Base-by-base conservation (phyloP, 1,140 invertebrate genomes). In the Reticulitermes speratus region DNA sequence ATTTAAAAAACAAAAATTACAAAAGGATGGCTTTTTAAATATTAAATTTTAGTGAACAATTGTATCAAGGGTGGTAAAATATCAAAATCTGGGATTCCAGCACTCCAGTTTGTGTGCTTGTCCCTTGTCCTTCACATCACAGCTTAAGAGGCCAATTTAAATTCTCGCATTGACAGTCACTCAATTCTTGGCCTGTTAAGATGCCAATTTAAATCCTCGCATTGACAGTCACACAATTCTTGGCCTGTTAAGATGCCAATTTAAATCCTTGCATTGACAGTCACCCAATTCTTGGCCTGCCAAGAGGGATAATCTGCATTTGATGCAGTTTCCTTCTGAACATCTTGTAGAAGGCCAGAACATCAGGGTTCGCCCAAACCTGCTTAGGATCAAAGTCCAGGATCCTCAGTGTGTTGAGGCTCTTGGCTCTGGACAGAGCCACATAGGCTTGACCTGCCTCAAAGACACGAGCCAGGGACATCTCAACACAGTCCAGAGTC, bases 401-500 rank as follows among this genome's bases (percentile, higher is more conserved):
- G 83, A 99, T 95, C 88, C 97, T 92, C 52, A 99, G 92, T 25
- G 96, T 95, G 86, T 97, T 92, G 82, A 99, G 92, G 90, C 95
- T 97, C 89, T 97, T 95, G 44, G 98, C 98, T 88, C 98, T 93
- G 19, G 97, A 98, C 30, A 99, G 90, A 3, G 98, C 98, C 0
- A 99, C 98, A 92, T 99, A 99, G 0, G 98, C 97, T 92, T 99
- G 98, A 0, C 98, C 98, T 38, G 96, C 95, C 92, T 99, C 97
- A 91, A 99, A 99, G 21, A 97, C 97, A 89, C 95, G 94, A 0
- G 95, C 94, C 59, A 99, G 91, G 25, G 96, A 97, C 94, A 99
- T 98, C 92, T 99, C 97, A 0, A 98, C 97, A 92, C 97, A 98
- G 89, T 99, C 98, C 85, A 99, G 92, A 16, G 98, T 98, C 89